phyloP scores from a whole-genome alignment of 2,113 vertebrate genomes.

The Uria aalge region DNA sequence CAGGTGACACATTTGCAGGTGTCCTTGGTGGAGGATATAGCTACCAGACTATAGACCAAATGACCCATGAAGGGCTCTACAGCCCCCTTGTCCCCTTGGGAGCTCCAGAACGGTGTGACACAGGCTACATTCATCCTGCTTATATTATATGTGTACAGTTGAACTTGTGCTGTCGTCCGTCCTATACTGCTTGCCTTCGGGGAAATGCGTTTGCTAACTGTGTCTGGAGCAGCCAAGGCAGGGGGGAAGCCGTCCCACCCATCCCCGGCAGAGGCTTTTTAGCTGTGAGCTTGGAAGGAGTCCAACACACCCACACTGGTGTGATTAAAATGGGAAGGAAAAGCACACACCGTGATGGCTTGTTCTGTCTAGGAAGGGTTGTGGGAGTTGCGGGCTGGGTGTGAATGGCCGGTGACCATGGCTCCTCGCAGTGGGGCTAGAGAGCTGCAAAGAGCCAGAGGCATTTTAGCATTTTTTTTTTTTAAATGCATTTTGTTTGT shows the following conservation, averaged over 20 bases:
- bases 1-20: neutral
- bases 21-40: neutral
- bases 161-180: neutral
- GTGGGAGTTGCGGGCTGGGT: neutral
- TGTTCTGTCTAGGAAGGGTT: neutral
- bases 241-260: neutral
- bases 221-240: neutral
- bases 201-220: neutral
- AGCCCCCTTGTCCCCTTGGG: neutral
- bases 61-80: neutral
- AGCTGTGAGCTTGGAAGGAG: conserved; percentile 9
- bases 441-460: neutral
- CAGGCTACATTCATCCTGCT: neutral
- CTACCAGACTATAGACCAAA: neutral
- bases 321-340: neutral
- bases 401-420: neutral
- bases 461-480: neutral
- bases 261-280: neutral
- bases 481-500: neutral
- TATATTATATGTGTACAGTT: neutral
- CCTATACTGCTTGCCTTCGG: neutral
- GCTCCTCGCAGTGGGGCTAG: neutral
- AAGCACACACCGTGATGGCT: neutral
- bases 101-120: neutral
- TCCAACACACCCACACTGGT: neutral